Base-by-base conservation (phyloP, 1,140 invertebrate genomes). In the Pteromalus puparum region DNA sequence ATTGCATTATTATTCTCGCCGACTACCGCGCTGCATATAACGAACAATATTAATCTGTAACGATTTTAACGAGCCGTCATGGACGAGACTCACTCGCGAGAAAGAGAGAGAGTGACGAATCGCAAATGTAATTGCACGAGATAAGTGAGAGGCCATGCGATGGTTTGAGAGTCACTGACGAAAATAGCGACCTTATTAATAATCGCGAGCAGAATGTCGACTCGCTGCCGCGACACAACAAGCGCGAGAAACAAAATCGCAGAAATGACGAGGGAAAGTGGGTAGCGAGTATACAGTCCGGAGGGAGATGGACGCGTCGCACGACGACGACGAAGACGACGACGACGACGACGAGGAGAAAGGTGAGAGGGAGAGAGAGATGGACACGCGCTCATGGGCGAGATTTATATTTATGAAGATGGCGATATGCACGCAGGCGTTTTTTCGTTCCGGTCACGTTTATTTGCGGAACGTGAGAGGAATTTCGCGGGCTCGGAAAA, bases 161-260 rank as follows among this genome's bases (percentile, higher is more conserved):
- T 12, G 28, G 74, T 77, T 83, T 70, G 82, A 83, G 82, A 77
- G 65, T 53, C 81, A 82, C 34, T 70, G 82, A 83, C 82, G 26
- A 75, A 83, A 83, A 83, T 83, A 83, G 82, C 61, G 74, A 13
- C 65, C 82, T 77, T 78, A 83, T 83, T 83, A 83, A 78, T 83
- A 82, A 82, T 82, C 80, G 72, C 72, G 30, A 70, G 68, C 18
- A 48, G 53, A 82, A 68, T 78, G 70, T 65, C 75, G 81, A 81
- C 78, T 48, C 67, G 67, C 70, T 15, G 38, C 28, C 76, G 65
- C 21, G 38, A 75, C 38, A 70, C 21, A 81, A 53, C 26, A 13
- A 70, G 46, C 18, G 70, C 53, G 48, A 73, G 80, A 74, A 68
- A 79, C 48, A 42, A 68, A 42, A 79, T 38, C 65, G 30, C 34